Base-by-base conservation (phyloP, 1,140 invertebrate species). In the Nasonia longicornis region DNA sequence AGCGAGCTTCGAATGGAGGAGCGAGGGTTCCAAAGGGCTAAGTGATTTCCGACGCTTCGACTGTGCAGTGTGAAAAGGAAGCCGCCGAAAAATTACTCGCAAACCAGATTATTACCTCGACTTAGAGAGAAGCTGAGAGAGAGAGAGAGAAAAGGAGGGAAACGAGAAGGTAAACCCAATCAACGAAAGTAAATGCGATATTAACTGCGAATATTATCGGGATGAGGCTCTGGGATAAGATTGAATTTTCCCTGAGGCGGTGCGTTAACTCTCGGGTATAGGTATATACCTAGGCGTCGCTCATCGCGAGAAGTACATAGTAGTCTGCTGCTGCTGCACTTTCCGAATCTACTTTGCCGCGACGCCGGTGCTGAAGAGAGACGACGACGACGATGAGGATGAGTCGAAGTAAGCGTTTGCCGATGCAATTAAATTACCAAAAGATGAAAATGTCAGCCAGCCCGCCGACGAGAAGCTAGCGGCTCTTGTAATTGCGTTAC, bases 151-250 rank as follows among this genome's bases (percentile, higher is more conserved):
- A 20, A 20, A 20, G 26, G 67, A n/a, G 29, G 31, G 26, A 16
- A 38, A 31, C 31, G 69, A 42, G 31, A 22, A 3, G 20, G 73
- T 45, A 64, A 71, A 76, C 11, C 12, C 45, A 76, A 76, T 76
- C 64, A 71, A 31, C 31, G 26, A 75, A 76, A 80, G 71, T 48
- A 76, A 70, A 76, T 76, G 73, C 20, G 26, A 52, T 52, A 67
- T 80, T 80, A 80, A 69, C 29, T n/a, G 73, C 16, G 63, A 80
- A 80, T 67, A 69, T 75, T 80, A 80, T 80, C 63, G 31, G 31
- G 12, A 66, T 42, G 52, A 42, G 16, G 20, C 66, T 26, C 26
- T 64, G 52, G 26, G 63, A 38, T 31, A 69, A 80, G 52, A 80
- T 80, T 69, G 22, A 75, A 80, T 80, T 80, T 80, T 75, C 71